Evolutionary conservation across 2,113 vertebrate species (phyloP).

Genomic region (Seriola dumerili): DNA sequence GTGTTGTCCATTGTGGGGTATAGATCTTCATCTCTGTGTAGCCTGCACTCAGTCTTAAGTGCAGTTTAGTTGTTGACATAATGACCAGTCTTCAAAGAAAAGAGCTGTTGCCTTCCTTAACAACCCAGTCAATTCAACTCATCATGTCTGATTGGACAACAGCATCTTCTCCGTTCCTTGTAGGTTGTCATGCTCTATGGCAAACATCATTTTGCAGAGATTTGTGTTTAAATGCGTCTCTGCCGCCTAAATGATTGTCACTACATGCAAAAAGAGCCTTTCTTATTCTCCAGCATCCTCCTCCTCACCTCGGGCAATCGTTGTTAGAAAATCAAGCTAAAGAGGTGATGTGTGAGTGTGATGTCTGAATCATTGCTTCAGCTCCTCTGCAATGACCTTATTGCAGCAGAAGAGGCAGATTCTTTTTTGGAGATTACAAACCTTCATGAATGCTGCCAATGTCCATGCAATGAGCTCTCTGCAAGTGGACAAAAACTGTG

Average conservation of each 20-base stretch:
- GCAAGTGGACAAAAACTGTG: background rate
- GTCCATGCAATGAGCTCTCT: slow-evolving; percentile 7
- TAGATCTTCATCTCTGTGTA: background rate
- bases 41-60: slow-evolving; percentile 2
- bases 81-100: slow-evolving; percentile 11
- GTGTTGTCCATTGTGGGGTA: background rate
- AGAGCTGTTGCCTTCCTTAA: background rate
- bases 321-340: slow-evolving; percentile 34
- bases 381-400: slow-evolving; percentile 29
- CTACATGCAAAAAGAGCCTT: background rate
- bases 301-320: background rate
- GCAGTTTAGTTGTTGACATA: slow-evolving; percentile 13
- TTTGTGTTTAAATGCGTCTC: background rate
- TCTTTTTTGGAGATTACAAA: slow-evolving; percentile 1
- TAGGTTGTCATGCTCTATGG: slow-evolving; percentile 10
- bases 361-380: slow-evolving; percentile 40
- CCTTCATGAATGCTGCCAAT: background rate
- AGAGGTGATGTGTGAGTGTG: slow-evolving; percentile 7
- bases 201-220: slow-evolving; percentile 4
- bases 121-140: background rate
- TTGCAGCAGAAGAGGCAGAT: background rate
- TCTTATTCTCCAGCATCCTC: background rate
- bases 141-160: background rate
- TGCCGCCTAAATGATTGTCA: slow-evolving; percentile 22
- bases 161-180: background rate